These are phyloP conservation scores for Morone chrysops DNA, from an alignment of 2,113 vertebrate genomes.

Conservation along the genomic window DNA sequence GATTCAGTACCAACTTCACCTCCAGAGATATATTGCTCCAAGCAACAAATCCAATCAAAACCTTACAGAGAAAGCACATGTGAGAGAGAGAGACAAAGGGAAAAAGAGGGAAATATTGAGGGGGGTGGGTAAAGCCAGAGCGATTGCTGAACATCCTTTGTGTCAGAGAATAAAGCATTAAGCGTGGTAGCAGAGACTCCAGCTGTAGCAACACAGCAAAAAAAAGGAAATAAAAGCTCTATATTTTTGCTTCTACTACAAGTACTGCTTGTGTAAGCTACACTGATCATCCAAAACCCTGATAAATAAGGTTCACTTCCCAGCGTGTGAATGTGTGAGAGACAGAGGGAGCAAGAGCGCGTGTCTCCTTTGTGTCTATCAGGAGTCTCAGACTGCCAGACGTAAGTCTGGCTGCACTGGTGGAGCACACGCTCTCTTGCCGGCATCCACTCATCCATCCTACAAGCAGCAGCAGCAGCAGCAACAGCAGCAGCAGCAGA, in stretches of 20 bases:
- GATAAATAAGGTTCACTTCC: slow-evolving; percentile 35
- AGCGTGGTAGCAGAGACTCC: slow-evolving; percentile 31
- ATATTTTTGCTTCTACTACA: slow-evolving; percentile 11
- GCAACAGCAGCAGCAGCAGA: slow-evolving; percentile 43
- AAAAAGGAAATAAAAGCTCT: background rate
- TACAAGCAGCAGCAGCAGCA: slow-evolving; percentile 49
- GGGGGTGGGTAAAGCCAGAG: background rate
- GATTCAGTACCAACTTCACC: slow-evolving; percentile 68
- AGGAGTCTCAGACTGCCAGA: slow-evolving; percentile 80
- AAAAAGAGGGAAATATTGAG: slow-evolving; percentile 30
- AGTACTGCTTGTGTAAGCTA: slow-evolving; percentile 15
- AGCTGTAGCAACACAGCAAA: slow-evolving; percentile 2
- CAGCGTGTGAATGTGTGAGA: slow-evolving; percentile 25
- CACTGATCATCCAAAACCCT: slow-evolving; percentile 31
- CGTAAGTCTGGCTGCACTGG: slow-evolving; percentile 72
- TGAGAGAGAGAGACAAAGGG: slow-evolving; percentile 55
- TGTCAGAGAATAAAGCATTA: slow-evolving; percentile 60
- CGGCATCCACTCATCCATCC: slow-evolving; percentile 68
- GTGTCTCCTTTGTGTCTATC: slow-evolving; percentile 84
- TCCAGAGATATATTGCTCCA: slow-evolving; percentile 58
- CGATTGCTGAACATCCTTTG: slow-evolving; percentile 63
- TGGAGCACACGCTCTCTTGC: slow-evolving; percentile 67
- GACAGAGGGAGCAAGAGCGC: slow-evolving; percentile 50
- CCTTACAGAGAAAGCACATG: slow-evolving; percentile 39
- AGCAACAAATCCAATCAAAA: slow-evolving; percentile 69